These are phyloP conservation scores for Dinomys branickii DNA, from an alignment of 2,113 vertebrate species.

Conservation along the genomic window DNA sequence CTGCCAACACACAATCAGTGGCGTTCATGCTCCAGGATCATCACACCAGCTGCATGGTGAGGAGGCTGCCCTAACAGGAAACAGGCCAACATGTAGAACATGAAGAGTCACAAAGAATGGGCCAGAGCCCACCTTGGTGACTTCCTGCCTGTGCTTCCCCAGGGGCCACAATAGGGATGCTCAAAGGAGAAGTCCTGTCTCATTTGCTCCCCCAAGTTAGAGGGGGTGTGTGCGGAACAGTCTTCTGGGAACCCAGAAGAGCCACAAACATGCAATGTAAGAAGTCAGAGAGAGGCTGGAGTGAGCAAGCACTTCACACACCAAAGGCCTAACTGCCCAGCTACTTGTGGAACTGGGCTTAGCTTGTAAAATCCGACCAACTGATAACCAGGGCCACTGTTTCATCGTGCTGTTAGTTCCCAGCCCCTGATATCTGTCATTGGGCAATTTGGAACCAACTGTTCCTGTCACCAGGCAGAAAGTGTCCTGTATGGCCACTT, in stretches of 20 bases:
- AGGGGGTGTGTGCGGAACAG: rapidly evolving
- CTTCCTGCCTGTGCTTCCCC: rapidly evolving
- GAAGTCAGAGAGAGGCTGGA: not conserved
- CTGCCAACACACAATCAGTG: rapidly evolving
- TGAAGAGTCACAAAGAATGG: not conserved
- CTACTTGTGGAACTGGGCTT: rapidly evolving
- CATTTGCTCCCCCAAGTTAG: too few species aligned
- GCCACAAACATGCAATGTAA: not conserved
- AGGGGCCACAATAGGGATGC: not conserved
- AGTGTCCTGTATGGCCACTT: rapidly evolving
- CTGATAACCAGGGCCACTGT: rapidly evolving
- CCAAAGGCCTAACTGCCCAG: not conserved
- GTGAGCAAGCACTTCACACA: rapidly evolving
- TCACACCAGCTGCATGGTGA: rapidly evolving
- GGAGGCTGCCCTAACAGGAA: not conserved
- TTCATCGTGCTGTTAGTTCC: not conserved
- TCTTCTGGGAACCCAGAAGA: not conserved
- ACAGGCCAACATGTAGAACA: rapidly evolving
- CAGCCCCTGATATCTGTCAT: not conserved
- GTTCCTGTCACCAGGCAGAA: not conserved
- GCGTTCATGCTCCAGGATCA: not conserved
- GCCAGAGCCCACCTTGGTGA: not conserved
- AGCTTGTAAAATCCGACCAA: not conserved
- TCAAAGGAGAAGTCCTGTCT: not conserved
- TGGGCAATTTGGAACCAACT: rapidly evolving